Base-by-base conservation (phyloP, 2,113 vertebrate genomes). In the Bubo scandiacus region DNA sequence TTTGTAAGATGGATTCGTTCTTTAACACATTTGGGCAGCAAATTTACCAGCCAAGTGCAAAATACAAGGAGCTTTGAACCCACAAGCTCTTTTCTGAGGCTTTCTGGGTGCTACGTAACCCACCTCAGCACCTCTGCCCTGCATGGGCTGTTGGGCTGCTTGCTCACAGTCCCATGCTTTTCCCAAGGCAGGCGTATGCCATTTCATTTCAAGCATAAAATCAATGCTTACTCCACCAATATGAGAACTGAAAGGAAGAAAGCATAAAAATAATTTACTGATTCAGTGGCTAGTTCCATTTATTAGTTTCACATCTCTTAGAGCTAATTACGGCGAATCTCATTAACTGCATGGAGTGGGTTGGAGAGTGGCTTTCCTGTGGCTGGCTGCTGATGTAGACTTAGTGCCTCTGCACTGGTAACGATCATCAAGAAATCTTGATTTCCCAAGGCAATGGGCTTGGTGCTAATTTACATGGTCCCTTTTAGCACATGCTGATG, bases 261-360 rank as follows among this genome's bases (percentile, higher is more conserved):
- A 90, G 67, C 51, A 47, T 49, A 38, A 80, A 90, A 78, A 80
- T 83, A 84, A 83, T 87, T 71, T 83, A 86, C 81, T 36, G 62
- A 71, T 52, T 90, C 67, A 18, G 67, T 10, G 6, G 57, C 67
- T 55, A 75, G 72, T 71, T 80, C 63, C 42, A 6, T 87, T 86
- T 90, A 66, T 90, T 94, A 61, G 49, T 90, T 80, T 83, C 86
- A 66, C 81, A 62, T 83, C 81, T 82, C 86, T 87, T 75, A 23
- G 86, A 80, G 89, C 78, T 96, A 94, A 94, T 96, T 94, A 80
- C 4, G 3, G 45, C 2, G 38, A 66, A 94, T 77, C 86, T 90
- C 95, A 87, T 90, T 92, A 96, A 57, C 86, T 66, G 40, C 32
- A 4, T 43, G 67, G 67, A 75, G 77, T 51, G 93, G 65, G 45